Evolutionary conservation across 2,797 vertebrate genomes (phyloP), one percentile per base, ranked within the genome.

Genomic region (Pangasius macronema): DNA sequence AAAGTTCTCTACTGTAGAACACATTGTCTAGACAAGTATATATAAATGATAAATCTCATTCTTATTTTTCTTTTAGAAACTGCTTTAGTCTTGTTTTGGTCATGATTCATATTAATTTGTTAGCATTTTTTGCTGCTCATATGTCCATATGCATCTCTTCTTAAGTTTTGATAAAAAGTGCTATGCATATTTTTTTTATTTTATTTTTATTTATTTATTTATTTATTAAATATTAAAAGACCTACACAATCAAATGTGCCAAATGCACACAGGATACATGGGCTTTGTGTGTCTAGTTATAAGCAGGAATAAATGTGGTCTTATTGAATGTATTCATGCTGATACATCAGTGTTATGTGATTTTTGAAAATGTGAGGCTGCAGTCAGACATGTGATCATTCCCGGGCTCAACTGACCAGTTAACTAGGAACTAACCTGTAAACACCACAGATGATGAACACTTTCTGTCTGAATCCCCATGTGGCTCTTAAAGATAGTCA

Each of bases 401-500:
- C 42, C 1, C 42, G 2, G 70, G 13, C 24, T 49, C 2, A 46
- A 27, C 36, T 39, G 68, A 16, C 22, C 39, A 73, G 36, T 46
- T 24, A 24, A 22, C 0, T 1, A 14, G 10, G 5, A 75, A 30
- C 14, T 2, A 51, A 9, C n/a, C 24, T 27, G 42, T 49, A n/a
- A 72, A 24, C 7, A 36, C 83, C 70, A 75, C 55, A 75, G 3
- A 75, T 85, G 68, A 85, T 85, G 70, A 85, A 22, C 24, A 85
- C 59, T 75, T 83, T 59, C 70, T 85, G 10, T 85, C 83, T 85
- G 83, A 84, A 85, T 75, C 3, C 51, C 39, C 22, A 57, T 85
- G 51, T 59, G 42, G 51, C 30, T 57, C 11, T 51, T 79, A 14
- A 68, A 53, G 61, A 70, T 86, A 77, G 85, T 81, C 83, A 85